These are phyloP conservation scores for Heliconius himera DNA, from an alignment of 1,140 invertebrate species.

Conservation along the genomic window DNA sequence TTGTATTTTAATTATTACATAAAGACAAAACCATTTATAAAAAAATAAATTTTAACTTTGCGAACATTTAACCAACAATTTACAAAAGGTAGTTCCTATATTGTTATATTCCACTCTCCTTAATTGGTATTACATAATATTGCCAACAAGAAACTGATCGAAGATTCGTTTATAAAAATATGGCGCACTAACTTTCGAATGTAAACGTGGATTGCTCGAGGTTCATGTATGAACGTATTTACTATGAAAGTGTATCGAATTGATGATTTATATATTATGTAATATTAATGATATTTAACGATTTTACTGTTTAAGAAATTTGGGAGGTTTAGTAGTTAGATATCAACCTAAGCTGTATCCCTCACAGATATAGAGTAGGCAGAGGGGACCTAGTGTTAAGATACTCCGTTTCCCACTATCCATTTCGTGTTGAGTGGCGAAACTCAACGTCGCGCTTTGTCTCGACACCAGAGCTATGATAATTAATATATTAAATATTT, in stretches of 20 bases:
- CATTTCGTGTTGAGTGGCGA: too few relatives aligned
- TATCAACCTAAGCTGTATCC: too few relatives aligned
- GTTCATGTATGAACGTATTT: conserved; percentile 19
- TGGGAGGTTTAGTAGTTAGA: too few relatives aligned
- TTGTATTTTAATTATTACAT: too few relatives aligned
- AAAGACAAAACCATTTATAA: too few relatives aligned
- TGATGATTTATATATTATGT: background rate
- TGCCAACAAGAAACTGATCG: conserved; percentile 20
- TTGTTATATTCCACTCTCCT: background rate
- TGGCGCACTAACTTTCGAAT: conserved; percentile 27
- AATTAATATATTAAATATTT: too few relatives aligned
- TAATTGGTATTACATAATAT: conserved; percentile 18
- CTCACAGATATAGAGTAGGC: too few relatives aligned
- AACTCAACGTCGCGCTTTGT: too few relatives aligned
- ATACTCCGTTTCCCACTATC: too few relatives aligned
- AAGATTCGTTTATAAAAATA: conserved; percentile 23
- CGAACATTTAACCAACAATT: background rate
- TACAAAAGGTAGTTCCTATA: background rate
- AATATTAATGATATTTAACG: background rate
- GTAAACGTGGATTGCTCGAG: conserved; percentile 17
- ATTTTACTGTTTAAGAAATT: background rate
- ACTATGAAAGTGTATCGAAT: background rate
- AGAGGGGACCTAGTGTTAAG: too few relatives aligned
- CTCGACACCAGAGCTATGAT: too few relatives aligned
- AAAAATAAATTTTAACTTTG: background rate